Conservation (phyloP, 2,888 invertebrate species). For the Bibio marci region DNA sequence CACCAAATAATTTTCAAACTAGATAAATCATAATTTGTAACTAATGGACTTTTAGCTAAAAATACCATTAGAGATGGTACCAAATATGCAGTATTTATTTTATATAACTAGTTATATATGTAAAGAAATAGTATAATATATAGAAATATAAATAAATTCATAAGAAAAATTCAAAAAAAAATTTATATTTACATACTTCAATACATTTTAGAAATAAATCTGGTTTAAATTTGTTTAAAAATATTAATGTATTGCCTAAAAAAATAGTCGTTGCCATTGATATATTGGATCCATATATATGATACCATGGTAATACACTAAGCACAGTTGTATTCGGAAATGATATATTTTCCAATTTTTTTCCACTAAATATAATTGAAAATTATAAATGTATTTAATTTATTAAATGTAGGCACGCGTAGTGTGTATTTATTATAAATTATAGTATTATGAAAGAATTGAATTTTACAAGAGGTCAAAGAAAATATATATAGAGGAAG, state of each 20-base stretch:
- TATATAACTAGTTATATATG: too few relatives aligned
- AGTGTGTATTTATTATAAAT: too few relatives aligned
- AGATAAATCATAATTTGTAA: conserved; percentile 56
- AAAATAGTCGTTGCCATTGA: conserved; percentile 40
- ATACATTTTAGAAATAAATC: conserved; percentile 45
- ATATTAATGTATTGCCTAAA: conserved; percentile 38
- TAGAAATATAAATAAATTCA: too few relatives aligned
- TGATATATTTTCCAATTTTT: too few relatives aligned
- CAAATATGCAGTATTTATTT: conserved; percentile 47
- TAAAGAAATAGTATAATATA: too few relatives aligned
- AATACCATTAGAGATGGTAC: conserved; percentile 77
- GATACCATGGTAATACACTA: conserved; percentile 67
- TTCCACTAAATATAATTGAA: too few relatives aligned
- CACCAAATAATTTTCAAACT: conserved; percentile 50
- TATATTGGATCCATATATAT: conserved; percentile 55
- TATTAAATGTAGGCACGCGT: too few relatives aligned
- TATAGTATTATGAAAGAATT: too few relatives aligned
- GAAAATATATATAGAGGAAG: too few relatives aligned
- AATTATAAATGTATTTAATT: too few relatives aligned
- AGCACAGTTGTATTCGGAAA: conserved; percentile 27
- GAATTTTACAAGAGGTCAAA: too few relatives aligned
- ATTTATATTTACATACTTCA: conserved; percentile 6
- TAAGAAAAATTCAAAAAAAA: too few relatives aligned
- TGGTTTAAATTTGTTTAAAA: conserved; percentile 49
- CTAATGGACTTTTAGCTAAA: conserved; percentile 63